Percentiles rank a stretch among this genome's conserved stretches.
Evolutionary conservation across 1,140 invertebrate species (phyloP).

Genomic region (Arctopsyche grandis): DNA sequence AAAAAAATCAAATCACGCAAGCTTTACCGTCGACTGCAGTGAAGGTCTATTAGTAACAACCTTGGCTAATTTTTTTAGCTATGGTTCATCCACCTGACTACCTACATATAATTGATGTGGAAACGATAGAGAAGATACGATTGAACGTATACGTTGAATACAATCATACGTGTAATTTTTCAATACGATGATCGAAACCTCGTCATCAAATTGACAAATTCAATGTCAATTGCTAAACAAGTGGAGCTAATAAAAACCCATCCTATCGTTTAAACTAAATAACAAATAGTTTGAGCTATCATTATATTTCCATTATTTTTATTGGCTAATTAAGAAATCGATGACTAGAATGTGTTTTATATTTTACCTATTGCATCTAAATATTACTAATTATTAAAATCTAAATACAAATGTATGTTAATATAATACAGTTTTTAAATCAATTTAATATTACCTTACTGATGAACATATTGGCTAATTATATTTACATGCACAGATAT

Average conservation of each 20-base stretch:
- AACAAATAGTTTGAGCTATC: no score
- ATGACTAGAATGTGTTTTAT: no score
- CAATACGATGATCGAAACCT: neutral
- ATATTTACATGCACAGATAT: neutral
- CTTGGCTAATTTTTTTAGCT: constrained; percentile 1
- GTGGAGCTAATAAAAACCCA: no score
- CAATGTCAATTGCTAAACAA: neutral
- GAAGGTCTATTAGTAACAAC: neutral
- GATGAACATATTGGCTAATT: neutral
- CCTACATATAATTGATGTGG: neutral
- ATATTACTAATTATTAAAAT: no score
- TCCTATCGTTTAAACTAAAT: no score
- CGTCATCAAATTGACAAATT: neutral
- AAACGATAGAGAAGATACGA: neutral
- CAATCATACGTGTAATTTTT: neutral
- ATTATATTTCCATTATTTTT: no score
- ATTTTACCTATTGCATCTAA: no score
- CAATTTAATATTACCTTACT: no score
- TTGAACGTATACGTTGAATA: neutral
- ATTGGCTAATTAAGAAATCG: no score
- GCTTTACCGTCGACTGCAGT: neutral
- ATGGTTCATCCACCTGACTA: constrained; percentile 4
- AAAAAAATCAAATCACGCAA: constrained; percentile 1
- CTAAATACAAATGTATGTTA: no score
- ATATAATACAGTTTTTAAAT: no score